These are phyloP conservation scores for Acrocephalus scirpaceus DNA, from an alignment of 2,797 vertebrate genomes.

Conservation along the genomic window DNA sequence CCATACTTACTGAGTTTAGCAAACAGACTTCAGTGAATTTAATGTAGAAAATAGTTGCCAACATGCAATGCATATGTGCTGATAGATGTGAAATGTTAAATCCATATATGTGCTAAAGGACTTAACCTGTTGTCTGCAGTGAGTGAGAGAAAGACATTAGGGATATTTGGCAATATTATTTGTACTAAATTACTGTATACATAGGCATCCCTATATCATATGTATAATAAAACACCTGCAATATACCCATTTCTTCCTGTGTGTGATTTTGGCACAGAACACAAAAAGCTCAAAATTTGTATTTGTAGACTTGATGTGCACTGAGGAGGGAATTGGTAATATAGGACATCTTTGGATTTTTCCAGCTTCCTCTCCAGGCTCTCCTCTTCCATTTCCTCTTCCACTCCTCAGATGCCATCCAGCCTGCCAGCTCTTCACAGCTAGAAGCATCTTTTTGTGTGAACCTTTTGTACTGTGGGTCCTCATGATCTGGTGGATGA, in stretches of 20 bases:
- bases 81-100: background rate
- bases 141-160: background rate
- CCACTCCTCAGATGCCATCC: background rate
- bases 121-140: background rate
- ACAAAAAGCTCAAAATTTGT: background rate
- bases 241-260: background rate
- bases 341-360: background rate
- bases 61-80: background rate
- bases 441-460: background rate
- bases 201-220: background rate
- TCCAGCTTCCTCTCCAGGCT: background rate
- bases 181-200: background rate
- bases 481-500: background rate
- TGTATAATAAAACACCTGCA: background rate
- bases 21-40: background rate
- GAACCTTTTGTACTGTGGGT: background rate
- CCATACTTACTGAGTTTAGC: background rate
- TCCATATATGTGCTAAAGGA: background rate
- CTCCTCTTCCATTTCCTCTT: background rate
- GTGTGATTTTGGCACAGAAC: background rate
- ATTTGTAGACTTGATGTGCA: rapidly evolving
- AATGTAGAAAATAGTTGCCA: background rate
- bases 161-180: background rate
- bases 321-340: background rate
- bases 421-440: background rate